phyloP scores from a whole-genome alignment of 2,888 invertebrate genomes.

The Frankliniella fusca region DNA sequence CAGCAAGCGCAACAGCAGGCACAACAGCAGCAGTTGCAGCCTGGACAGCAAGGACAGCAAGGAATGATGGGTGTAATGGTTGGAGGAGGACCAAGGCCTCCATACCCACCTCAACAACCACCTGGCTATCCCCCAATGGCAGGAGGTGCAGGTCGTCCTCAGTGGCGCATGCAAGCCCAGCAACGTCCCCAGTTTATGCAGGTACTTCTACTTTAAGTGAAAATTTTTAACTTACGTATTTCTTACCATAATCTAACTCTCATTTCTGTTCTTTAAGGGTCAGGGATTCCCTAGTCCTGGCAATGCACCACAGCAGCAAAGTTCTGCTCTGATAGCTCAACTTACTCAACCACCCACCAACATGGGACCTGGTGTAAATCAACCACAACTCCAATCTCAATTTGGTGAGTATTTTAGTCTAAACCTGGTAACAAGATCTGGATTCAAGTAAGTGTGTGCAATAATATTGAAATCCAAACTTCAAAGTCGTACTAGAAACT shows the following conservation, averaged over 20 bases:
- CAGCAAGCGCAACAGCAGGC: not conserved
- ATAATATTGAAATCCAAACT: no score
- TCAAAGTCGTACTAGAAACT: no score
- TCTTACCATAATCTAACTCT: not conserved
- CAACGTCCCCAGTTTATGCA: not conserved
- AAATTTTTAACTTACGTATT: not conserved
- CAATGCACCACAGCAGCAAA: conserved; percentile 42
- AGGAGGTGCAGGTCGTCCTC: not conserved
- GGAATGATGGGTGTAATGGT: conserved; percentile 17
- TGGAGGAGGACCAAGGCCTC: conserved; percentile 13
- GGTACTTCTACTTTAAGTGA: not conserved
- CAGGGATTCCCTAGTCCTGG: not conserved
- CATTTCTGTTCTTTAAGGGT: not conserved
- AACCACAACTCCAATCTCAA: not conserved
- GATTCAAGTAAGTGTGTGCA: no score
- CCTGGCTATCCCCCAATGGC: conserved; percentile 32
- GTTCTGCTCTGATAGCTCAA: conserved; percentile 57
- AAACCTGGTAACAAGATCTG: no score
- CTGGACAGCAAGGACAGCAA: conserved; percentile 31
- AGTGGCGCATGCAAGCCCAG: conserved; percentile 4
- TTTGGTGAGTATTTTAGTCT: not conserved
- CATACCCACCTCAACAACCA: conserved; percentile 30
- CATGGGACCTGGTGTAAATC: conserved; percentile 44
- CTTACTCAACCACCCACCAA: conserved; percentile 56
- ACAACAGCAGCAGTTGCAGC: conserved; percentile 34